A percentile compares a stretch with the other conserved stretches of the same genome.
Conservation (phyloP, 2,888 invertebrate genomes). For the Noctua pronuba region DNA sequence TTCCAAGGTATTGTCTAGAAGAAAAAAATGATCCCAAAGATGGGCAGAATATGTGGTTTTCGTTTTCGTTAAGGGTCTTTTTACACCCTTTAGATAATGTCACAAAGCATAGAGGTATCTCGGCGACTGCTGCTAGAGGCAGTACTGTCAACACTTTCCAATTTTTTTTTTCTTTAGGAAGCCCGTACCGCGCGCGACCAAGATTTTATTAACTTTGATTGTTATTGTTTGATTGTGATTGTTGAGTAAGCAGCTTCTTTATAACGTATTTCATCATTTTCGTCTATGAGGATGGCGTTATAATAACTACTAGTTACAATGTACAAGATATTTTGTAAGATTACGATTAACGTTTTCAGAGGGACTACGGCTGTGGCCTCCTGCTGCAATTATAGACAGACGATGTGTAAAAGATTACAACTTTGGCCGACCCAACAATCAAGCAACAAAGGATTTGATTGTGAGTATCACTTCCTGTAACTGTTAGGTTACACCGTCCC, state of each 20-base stretch:
- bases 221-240: too few species aligned
- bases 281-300: background rate
- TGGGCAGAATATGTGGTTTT: too few species aligned
- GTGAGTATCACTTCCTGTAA: slow-evolving; percentile 67
- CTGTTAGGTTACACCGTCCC: background rate
- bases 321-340: background rate
- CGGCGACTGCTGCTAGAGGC: too few species aligned
- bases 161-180: background rate
- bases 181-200: background rate
- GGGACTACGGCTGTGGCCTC: slow-evolving; percentile 85
- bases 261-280: background rate
- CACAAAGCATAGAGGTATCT: background rate
- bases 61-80: too few species aligned
- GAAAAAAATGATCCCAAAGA: too few species aligned
- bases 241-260: background rate
- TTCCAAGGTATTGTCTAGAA: too few species aligned
- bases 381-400: slow-evolving; percentile 82
- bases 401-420: slow-evolving; percentile 87
- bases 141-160: too few species aligned
- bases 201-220: background rate
- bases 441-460: slow-evolving; percentile 72
- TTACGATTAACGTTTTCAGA: slow-evolving; percentile 69
- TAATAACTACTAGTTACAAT: background rate
- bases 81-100: too few species aligned
- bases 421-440: slow-evolving; percentile 74